Evolutionary conservation across 1,140 invertebrate species (phyloP).

Genomic region (Euwallacea fornicatus): DNA sequence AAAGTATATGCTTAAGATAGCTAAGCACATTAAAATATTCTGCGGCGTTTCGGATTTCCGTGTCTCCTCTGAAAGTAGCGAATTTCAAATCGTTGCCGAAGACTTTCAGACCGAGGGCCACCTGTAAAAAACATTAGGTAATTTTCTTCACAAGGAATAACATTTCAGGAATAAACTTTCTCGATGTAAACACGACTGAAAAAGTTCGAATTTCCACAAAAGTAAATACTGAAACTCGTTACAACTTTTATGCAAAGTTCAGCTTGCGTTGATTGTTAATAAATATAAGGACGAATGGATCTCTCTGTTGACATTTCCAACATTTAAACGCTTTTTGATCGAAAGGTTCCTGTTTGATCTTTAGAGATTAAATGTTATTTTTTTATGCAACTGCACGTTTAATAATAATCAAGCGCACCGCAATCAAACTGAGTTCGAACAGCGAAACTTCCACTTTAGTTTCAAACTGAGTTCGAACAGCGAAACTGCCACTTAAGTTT

Average conservation of each 20-base stretch:
- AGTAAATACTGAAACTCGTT: constrained; percentile 22
- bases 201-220: constrained; percentile 14
- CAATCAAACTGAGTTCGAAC: too few relatives aligned
- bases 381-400: too few relatives aligned
- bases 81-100: constrained; percentile 81
- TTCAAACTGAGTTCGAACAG: too few relatives aligned
- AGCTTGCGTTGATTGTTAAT: constrained; percentile 28
- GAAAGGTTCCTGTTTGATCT: too few relatives aligned
- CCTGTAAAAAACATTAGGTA: constrained; percentile 41
- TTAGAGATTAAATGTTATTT: too few relatives aligned
- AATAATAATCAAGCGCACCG: too few relatives aligned
- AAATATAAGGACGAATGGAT: constrained; percentile 19
- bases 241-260: constrained; percentile 30
- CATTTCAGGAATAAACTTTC: constrained; percentile 12
- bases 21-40: constrained; percentile 67
- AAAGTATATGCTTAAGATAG: constrained; percentile 70
- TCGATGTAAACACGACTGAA: constrained; percentile 13
- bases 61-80: constrained; percentile 65
- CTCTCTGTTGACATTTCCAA: background rate
- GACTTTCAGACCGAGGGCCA: constrained; percentile 62
- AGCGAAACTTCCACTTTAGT: too few relatives aligned
- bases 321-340: background rate
- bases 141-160: constrained; percentile 12
- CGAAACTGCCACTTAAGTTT: too few relatives aligned
- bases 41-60: constrained; percentile 65